Evolutionary conservation across 2,797 vertebrate species (phyloP).

Genomic region (Bufotes viridis): DNA sequence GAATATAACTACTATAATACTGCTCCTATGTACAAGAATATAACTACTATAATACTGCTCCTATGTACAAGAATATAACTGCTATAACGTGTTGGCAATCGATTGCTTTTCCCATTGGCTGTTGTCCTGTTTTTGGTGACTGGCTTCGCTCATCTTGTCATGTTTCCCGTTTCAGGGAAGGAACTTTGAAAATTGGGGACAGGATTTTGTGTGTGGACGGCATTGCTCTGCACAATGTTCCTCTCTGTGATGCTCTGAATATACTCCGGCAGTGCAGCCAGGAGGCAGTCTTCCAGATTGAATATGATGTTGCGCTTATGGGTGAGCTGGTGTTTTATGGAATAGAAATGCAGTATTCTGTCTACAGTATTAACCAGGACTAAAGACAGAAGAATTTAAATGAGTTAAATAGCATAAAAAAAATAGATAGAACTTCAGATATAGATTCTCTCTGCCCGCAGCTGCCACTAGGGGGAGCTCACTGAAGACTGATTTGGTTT

Average conservation of each 20-base stretch:
- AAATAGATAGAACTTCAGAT: too few relatives aligned
- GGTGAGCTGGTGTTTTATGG: slow-evolving; percentile 74
- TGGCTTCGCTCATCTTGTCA: not conserved
- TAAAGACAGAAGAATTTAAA: not conserved
- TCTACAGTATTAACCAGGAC: not conserved
- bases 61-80: too few relatives aligned
- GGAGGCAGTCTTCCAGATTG: slow-evolving; percentile 92
- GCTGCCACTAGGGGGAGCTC: not conserved
- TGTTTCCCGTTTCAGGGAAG: slow-evolving; percentile 79
- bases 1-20: too few relatives aligned
- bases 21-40: too few relatives aligned
- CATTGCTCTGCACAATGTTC: slow-evolving; percentile 86
- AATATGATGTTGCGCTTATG: slow-evolving; percentile 93
- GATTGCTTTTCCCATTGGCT: not conserved
- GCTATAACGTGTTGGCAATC: not conserved
- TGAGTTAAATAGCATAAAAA: too few relatives aligned
- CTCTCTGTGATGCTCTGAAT: slow-evolving; percentile 83
- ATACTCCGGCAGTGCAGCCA: slow-evolving; percentile 88
- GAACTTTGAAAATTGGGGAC: slow-evolving; percentile 89
- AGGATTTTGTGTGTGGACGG: slow-evolving; percentile 91
- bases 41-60: too few relatives aligned
- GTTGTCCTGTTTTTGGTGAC: not conserved
- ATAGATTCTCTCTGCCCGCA: not conserved
- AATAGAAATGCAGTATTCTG: not conserved
- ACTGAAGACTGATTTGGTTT: too few relatives aligned